phyloP scores from a whole-genome alignment of 2,888 invertebrate species.

The Scaptomyza reducta region DNA sequence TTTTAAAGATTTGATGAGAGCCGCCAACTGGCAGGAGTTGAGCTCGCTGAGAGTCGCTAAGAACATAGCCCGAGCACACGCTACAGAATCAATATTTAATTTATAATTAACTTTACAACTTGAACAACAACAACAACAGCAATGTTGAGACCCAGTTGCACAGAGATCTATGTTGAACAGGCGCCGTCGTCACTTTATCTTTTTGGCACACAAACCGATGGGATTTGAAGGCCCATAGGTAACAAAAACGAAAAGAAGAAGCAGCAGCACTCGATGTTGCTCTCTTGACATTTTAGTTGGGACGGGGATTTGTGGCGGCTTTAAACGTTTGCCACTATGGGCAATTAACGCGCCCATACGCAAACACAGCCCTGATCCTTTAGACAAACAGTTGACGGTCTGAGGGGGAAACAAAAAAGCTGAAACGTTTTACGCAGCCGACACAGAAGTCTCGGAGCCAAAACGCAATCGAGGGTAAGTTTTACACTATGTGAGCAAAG shows the following conservation, averaged over 20 bases:
- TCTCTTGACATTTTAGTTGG: conserved; percentile 62
- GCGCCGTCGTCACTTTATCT: conserved; percentile 56
- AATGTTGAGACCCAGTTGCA: conserved; percentile 3
- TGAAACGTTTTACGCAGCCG: conserved; percentile 10
- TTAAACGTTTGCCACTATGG: conserved; percentile 82
- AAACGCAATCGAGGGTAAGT: conserved; percentile 38
- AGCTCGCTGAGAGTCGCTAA: conserved; percentile 18
- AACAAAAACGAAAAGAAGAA: conserved; percentile 11
- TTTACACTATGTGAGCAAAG: conserved; percentile 11
- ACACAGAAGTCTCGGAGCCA: conserved; percentile 32
- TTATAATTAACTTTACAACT: conserved; percentile 84
- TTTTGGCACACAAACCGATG: conserved; percentile 60
- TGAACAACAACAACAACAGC: conserved; percentile 66
- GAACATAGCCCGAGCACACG: conserved; percentile 51
- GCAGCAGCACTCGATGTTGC: conserved; percentile 18
- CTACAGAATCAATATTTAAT: conserved; percentile 83
- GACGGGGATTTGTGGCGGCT: conserved; percentile 78
- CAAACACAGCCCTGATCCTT: conserved; percentile 83
- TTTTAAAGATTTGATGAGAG: conserved; percentile 45
- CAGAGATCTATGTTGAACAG: conserved; percentile 39
- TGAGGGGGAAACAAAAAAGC: neutral
- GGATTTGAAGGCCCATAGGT: conserved; percentile 20
- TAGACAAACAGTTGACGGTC: conserved; percentile 73
- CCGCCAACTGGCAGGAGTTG: conserved; percentile 40
- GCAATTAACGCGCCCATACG: conserved; percentile 82